Evolutionary conservation across 2,888 invertebrate species (phyloP).

Genomic region (Coleophora flavipennella): DNA sequence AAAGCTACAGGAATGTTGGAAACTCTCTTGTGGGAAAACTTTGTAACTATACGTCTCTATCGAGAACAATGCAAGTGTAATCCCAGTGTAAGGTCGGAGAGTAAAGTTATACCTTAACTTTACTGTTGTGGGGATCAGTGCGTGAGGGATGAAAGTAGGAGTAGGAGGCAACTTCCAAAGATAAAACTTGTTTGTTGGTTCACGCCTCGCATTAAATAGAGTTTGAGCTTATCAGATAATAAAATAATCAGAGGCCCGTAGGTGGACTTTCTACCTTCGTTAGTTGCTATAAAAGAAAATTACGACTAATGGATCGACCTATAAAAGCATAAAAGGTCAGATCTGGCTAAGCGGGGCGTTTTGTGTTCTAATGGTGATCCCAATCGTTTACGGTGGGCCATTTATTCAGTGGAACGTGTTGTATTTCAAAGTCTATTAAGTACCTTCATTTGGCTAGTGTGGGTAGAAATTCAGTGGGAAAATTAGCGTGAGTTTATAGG

Average conservation of each 20-base stretch:
- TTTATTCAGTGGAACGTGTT: no score
- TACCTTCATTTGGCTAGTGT: constrained; percentile 16
- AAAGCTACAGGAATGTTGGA: no score
- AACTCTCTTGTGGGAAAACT: neutral
- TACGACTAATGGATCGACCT: no score
- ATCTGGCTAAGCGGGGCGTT: no score
- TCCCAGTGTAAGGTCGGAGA: constrained; percentile 26
- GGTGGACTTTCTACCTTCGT: no score
- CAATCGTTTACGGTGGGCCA: no score
- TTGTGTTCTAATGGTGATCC: no score
- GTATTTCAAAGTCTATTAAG: no score
- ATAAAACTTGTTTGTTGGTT: constrained; percentile 67
- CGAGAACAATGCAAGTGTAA: constrained; percentile 28
- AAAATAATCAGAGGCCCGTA: constrained; percentile 22
- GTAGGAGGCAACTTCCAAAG: constrained; percentile 45
- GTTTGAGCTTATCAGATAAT: constrained; percentile 30
- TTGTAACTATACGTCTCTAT: constrained; percentile 6
- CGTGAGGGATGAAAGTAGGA: constrained; percentile 65
- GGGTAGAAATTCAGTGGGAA: constrained; percentile 47
- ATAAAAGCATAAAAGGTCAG: no score
- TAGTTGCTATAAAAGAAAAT: no score
- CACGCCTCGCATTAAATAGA: constrained; percentile 27
- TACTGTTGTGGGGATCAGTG: constrained; percentile 56
- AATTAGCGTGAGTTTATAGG: constrained; percentile 58
- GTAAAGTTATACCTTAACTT: constrained; percentile 32